Conservation (phyloP, 2,797 vertebrate species). For the Argentina silus region DNA sequence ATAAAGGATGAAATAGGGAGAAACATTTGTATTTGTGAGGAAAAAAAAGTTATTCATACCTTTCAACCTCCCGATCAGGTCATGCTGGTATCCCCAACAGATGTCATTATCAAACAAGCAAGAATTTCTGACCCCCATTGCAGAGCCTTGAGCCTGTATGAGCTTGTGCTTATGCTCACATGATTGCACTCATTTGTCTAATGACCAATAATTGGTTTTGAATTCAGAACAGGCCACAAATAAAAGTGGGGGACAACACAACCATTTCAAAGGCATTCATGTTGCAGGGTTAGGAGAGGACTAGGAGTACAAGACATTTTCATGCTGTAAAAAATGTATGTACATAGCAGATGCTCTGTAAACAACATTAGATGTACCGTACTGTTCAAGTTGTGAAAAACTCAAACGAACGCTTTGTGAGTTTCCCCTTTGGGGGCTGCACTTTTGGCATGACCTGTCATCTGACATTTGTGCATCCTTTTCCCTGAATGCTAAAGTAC, state of each 20-base stretch:
- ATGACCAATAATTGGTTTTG: conserved; percentile 56
- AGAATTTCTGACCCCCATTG: conserved; percentile 55
- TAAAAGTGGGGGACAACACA: conserved; percentile 6
- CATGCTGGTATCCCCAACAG: conserved; percentile 3
- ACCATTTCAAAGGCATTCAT: background rate
- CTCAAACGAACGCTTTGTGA: background rate
- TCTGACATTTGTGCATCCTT: conserved; percentile 32
- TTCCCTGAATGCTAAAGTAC: conserved; percentile 49
- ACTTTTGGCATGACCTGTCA: conserved; percentile 17
- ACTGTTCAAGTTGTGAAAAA: background rate
- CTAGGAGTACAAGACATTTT: background rate
- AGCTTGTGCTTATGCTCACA: conserved; percentile 57
- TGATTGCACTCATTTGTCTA: conserved; percentile 62
- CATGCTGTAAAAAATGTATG: background rate
- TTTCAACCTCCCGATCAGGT: too few species aligned
- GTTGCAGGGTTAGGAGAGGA: conserved; percentile 6
- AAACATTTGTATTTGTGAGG: too few species aligned
- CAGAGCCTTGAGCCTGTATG: conserved; percentile 45
- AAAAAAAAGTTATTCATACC: too few species aligned
- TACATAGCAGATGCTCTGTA: background rate
- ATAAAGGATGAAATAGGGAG: background rate
- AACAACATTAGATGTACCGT: background rate
- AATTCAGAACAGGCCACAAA: conserved; percentile 53
- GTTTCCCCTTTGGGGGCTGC: background rate
- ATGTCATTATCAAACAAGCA: conserved; percentile 41